Conservation (phyloP, 2,888 invertebrate genomes). For the Alloscopus bannaensis region DNA sequence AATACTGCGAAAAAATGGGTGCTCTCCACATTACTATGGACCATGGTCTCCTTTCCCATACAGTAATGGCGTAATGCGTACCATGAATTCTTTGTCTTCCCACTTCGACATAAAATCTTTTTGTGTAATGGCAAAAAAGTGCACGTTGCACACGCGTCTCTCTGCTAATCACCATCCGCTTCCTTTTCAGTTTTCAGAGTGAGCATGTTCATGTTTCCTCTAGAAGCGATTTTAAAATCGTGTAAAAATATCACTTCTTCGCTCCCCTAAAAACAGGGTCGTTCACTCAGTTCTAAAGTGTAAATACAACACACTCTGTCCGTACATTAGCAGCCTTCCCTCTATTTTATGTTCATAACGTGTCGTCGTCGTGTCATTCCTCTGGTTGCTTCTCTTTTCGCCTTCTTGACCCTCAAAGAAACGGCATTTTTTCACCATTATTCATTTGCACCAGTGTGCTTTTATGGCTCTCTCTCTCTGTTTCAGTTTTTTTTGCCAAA, state of each 20-base stretch:
- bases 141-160: background rate
- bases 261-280: background rate
- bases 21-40: conserved; percentile 2
- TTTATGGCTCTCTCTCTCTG: too few species aligned
- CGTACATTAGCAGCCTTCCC: background rate
- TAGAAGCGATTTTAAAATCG: too few species aligned
- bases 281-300: background rate
- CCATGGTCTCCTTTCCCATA: background rate
- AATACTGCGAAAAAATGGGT: too few species aligned
- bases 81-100: background rate
- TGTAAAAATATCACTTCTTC: background rate
- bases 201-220: too few species aligned
- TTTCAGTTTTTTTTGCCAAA: too few species aligned
- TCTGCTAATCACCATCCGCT: conserved; percentile 16
- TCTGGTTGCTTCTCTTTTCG: too few species aligned
- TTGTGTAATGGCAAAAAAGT: conserved; percentile 8
- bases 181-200: too few species aligned
- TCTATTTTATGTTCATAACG: too few species aligned
- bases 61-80: background rate
- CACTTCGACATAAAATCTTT: background rate
- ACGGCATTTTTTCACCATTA: too few species aligned
- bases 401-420: too few species aligned
- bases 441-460: too few species aligned
- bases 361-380: background rate
- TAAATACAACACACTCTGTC: background rate